Conservation (phyloP, 2,888 invertebrate genomes). For the Neuroscelio doddi region DNA sequence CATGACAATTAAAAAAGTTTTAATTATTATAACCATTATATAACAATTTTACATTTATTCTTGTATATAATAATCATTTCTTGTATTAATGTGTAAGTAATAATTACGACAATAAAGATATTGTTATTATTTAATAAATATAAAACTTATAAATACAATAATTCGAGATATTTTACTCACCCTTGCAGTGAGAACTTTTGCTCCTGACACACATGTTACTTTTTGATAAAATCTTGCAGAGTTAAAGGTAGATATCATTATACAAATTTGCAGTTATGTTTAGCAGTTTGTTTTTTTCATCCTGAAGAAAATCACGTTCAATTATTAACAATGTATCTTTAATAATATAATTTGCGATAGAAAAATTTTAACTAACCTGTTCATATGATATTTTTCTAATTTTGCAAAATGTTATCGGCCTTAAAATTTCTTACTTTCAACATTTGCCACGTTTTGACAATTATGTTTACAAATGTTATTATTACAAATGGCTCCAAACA, state of each 20-base stretch:
- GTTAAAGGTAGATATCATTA: conserved; percentile 62
- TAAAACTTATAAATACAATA: neutral
- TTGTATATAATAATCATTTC: neutral
- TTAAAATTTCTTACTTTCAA: too few relatives aligned
- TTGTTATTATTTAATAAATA: neutral
- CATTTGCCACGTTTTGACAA: too few relatives aligned
- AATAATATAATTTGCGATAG: too few relatives aligned
- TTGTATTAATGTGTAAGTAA: too few relatives aligned
- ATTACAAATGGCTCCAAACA: too few relatives aligned
- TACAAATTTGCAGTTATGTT: conserved; percentile 42
- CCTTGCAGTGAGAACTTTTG: conserved; percentile 52
- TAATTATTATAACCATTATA: too few relatives aligned
- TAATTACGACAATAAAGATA: neutral
- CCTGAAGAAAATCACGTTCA: conserved; percentile 48
- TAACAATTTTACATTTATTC: neutral
- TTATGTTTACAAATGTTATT: too few relatives aligned
- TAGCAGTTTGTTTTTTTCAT: conserved; percentile 45
- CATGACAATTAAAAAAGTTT: conserved; percentile 9
- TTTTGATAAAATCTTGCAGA: conserved; percentile 56
- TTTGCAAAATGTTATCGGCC: too few relatives aligned
- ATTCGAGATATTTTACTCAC: conserved; percentile 49
- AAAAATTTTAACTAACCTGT: neutral
- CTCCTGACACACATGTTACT: conserved; percentile 53
- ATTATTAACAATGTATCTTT: too few relatives aligned
- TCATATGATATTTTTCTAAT: too few relatives aligned